phyloP scores from a whole-genome alignment of 2,888 invertebrate species.

The Oscheius sp. region DNA sequence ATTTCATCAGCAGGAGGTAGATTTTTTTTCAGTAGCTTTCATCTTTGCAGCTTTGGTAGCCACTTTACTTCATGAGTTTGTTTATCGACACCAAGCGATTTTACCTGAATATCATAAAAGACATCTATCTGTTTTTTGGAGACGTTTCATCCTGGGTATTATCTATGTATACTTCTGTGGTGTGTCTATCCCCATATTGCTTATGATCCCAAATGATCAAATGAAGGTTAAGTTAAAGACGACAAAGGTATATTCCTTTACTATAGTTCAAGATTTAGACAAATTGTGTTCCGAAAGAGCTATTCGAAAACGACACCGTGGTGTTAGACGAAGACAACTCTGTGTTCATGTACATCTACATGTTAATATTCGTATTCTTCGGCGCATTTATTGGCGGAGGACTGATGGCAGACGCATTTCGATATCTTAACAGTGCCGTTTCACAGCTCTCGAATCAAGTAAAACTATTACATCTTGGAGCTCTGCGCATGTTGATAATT shows the following conservation, averaged over 20 bases:
- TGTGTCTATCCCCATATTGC: neutral
- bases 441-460: conserved; percentile 13
- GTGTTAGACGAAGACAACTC: neutral
- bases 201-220: conserved; percentile 8
- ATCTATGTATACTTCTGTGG: conserved; percentile 2
- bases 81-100: conserved; percentile 13
- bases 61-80: conserved; percentile 1
- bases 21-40: neutral
- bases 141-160: neutral
- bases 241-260: neutral
- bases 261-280: neutral
- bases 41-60: neutral
- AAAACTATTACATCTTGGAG: neutral
- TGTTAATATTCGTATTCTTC: conserved; percentile 11
- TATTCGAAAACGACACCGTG: neutral
- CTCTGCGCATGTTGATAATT: conserved; percentile 4
- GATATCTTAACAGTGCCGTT: conserved; percentile 1
- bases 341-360: neutral
- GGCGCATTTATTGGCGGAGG: neutral
- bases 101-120: neutral
- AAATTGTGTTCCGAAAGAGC: neutral
- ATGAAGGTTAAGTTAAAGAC: neutral
- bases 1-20: conserved; percentile 7
- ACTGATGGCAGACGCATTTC: conserved; percentile 2
- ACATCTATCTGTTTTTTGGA: neutral